Conservation (phyloP, 2,113 vertebrate species). For the Lanius ludovicianus region DNA sequence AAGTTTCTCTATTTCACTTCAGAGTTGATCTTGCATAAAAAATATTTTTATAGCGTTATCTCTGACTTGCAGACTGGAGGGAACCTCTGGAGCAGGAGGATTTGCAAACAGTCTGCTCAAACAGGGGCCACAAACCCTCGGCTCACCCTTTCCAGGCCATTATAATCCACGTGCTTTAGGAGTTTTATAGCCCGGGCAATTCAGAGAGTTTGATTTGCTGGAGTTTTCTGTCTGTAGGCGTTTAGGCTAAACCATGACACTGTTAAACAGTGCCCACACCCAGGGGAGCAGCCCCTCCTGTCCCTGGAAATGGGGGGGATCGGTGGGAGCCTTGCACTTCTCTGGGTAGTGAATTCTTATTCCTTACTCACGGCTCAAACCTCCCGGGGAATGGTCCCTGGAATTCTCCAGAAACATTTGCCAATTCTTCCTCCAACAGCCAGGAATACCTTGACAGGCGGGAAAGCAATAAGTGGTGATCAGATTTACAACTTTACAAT, state of each 20-base stretch:
- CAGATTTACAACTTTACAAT: not conserved
- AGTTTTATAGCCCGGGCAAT: not conserved
- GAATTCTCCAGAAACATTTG: not conserved
- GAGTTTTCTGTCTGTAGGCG: not conserved
- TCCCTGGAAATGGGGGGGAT: not conserved
- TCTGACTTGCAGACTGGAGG: not conserved
- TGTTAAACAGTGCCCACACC: fast-evolving
- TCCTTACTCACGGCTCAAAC: not conserved
- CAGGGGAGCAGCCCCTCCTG: not conserved
- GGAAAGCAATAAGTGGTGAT: not conserved
- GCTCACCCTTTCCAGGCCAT: not conserved
- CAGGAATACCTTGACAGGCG: not conserved
- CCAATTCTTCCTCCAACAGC: not conserved
- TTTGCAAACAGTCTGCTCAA: not conserved
- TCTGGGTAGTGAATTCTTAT: fast-evolving
- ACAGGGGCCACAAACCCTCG: not conserved
- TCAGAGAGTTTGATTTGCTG: not conserved
- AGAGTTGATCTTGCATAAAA: constrained; percentile 21
- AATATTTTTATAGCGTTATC: not conserved
- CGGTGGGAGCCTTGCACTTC: fast-evolving
- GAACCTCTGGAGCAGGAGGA: not conserved
- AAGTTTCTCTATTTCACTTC: not conserved
- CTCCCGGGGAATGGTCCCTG: fast-evolving
- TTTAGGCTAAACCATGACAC: too few species aligned
- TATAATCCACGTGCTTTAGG: fast-evolving